Conservation (phyloP, 2,888 invertebrate genomes). For the Brenthis ino region DNA sequence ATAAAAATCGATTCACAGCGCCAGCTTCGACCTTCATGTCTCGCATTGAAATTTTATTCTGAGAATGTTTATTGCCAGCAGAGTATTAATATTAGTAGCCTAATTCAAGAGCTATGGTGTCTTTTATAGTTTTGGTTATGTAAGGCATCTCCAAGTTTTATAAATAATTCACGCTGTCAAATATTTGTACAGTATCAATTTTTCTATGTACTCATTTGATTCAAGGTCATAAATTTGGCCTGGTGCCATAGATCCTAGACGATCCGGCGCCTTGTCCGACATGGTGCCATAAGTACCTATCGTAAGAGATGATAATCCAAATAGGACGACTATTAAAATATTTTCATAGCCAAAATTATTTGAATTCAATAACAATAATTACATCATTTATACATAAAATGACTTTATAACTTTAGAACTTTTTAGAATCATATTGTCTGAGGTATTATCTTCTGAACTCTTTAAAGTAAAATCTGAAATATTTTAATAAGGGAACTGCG, state of each 20-base stretch:
- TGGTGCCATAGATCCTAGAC: constrained; percentile 57
- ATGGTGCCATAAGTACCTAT: constrained; percentile 22
- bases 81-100: background rate
- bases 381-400: no score
- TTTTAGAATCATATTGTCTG: background rate
- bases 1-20: constrained; percentile 2
- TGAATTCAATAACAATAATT: no score
- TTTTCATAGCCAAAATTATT: no score
- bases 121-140: background rate
- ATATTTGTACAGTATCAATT: constrained; percentile 24
- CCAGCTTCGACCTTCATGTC: background rate
- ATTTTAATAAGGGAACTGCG: no score
- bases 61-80: background rate
- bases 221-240: constrained; percentile 57
- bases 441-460: no score
- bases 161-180: constrained; percentile 9
- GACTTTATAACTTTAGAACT: no score
- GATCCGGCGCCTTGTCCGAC: constrained; percentile 55
- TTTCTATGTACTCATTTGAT: constrained; percentile 33
- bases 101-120: background rate
- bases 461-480: no score
- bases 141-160: constrained; percentile 2
- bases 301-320: constrained; percentile 11
- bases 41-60: background rate
- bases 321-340: no score